Evolutionary conservation across 1,140 invertebrate genomes (phyloP).

Genomic region (Sesamia nonagrioides): DNA sequence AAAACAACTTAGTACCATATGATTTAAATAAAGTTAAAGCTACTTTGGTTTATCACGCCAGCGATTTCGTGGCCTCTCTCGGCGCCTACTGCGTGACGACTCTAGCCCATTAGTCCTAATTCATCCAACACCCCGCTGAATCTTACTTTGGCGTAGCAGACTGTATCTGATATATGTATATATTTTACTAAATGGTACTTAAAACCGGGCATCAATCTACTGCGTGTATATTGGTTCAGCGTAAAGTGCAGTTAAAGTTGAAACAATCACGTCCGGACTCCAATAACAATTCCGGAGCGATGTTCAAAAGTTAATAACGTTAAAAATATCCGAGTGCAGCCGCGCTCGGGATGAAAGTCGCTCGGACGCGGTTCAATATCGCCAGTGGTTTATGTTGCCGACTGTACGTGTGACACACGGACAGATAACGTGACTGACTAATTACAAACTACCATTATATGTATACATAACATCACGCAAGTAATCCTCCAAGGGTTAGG

Average conservation of each 20-base stretch:
- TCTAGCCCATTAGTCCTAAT: no score
- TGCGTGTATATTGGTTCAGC: background rate
- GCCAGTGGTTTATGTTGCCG: constrained; percentile 22
- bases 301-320: constrained; percentile 44
- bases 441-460: background rate
- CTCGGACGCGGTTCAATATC: constrained; percentile 14
- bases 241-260: background rate
- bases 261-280: constrained; percentile 1
- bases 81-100: no score
- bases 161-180: no score
- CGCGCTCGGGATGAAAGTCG: background rate
- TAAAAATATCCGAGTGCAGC: constrained; percentile 22
- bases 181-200: no score
- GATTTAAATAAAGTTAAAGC: no score
- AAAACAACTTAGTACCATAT: no score
- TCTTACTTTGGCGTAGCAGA: no score
- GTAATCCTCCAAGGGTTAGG: background rate
- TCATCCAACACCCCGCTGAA: no score
- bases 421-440: background rate
- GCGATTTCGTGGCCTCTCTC: no score
- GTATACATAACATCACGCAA: no score
- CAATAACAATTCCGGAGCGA: constrained; percentile 2
- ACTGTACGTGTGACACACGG: constrained; percentile 14
- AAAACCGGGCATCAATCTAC: background rate
- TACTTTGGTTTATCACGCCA: no score